Base-by-base conservation (phyloP, 2,888 invertebrate genomes). In the Sphinx pinastri region DNA sequence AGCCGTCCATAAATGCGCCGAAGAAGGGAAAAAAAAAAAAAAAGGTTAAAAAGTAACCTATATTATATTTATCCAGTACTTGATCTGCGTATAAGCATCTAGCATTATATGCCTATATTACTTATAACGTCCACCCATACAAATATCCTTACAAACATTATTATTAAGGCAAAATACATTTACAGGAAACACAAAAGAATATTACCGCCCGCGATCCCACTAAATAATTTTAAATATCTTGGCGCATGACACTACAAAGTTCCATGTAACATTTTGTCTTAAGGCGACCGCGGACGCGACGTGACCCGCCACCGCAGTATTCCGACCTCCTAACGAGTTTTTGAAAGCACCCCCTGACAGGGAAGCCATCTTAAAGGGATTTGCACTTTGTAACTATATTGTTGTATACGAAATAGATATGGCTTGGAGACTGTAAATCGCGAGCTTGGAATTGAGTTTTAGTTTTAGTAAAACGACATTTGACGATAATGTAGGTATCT, bases 301-400 rank as follows among this genome's bases (percentile, higher is more conserved):
- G 93, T 92, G 93, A 91, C 92, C 91, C 89, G 81, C 82, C 86
- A 81, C 91, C 91, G 82, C 91, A 91, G 87, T 86, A 89, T 88
- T 88, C 84, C 83, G 85, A 84, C 87, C 85, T 87, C 88, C 91
- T 93, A 93, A 94, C 93, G 93, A 93, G 91, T 90, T 93, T 94
- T 92, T 92, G 92, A 93, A 86, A 86, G 87, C 85, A 83, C 84
- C 87, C 84, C 87, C 86, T 85, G 85, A 86, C 88, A 87, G 81
- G 80, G 82, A 83, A 84, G 87, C 86, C 87, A 89, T 91, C 91
- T 90, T 92, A 90, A 88, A 91, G 88, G 90, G 91, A 93, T 93
- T 93, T 90, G 83, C 90, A 92, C 92, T 92, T 91, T 90, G 88
- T 87, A 87, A 92, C 87, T 89, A 89, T 88, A 90, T 88, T 86